These are phyloP conservation scores for Hyperopisus bebe DNA, from an alignment of 2,113 vertebrate species.

Conservation along the genomic window DNA sequence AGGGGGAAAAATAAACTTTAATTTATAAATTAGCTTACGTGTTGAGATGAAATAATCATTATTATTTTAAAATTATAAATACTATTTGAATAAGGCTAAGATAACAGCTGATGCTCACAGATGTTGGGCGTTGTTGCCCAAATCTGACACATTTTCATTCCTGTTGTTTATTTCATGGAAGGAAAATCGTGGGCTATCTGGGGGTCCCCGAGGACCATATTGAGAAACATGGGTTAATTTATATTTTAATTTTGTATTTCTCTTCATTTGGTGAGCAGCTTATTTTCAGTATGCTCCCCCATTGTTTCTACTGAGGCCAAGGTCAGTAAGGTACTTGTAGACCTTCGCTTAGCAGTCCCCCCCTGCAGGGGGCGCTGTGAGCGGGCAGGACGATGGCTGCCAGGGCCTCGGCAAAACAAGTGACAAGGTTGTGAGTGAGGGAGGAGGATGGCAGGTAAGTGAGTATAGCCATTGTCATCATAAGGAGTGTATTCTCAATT, in stretches of 20 bases:
- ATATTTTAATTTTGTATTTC: background rate
- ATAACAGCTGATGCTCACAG: background rate
- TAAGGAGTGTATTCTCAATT: background rate
- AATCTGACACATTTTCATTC: background rate
- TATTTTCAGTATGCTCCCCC: background rate
- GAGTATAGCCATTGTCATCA: background rate
- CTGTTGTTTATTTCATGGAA: background rate
- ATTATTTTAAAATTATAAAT: background rate
- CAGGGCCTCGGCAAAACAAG: background rate
- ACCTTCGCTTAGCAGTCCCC: background rate
- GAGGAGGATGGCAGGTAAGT: background rate
- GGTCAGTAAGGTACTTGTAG: background rate
- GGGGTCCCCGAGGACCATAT: background rate
- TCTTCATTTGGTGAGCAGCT: background rate
- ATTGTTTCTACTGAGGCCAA: background rate
- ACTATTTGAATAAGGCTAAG: too few relatives aligned
- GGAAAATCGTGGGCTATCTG: background rate
- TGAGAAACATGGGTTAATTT: background rate
- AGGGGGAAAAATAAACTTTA: background rate
- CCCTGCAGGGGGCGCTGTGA: background rate
- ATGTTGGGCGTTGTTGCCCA: background rate
- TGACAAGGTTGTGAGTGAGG: background rate
- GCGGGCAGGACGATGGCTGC: background rate
- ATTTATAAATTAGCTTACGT: background rate
- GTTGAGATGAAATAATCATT: background rate